Evolutionary conservation across 1,140 invertebrate species (phyloP).

Genomic region (Gerris buenoi): DNA sequence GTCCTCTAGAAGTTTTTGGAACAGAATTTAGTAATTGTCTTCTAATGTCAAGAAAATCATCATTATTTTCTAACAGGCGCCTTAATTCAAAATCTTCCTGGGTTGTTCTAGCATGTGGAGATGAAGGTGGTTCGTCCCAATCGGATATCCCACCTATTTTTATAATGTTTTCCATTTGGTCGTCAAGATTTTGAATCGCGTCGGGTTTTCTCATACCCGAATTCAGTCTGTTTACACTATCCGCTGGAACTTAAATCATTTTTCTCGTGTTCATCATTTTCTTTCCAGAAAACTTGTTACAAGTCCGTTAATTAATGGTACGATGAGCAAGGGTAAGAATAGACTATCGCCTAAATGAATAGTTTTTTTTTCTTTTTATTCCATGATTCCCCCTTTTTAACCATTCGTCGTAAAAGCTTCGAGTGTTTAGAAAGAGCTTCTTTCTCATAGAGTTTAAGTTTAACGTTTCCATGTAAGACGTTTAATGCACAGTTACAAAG

Average conservation of each 20-base stretch:
- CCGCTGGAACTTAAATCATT: neutral
- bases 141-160: neutral
- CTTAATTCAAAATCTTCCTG: neutral
- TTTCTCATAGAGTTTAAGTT: neutral
- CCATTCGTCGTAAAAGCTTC: neutral
- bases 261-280: neutral
- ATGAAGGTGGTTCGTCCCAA: neutral
- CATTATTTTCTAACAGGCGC: neutral
- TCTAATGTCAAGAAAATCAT: neutral
- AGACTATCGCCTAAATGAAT: neutral
- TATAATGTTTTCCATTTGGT: neutral
- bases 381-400: neutral
- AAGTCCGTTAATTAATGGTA: neutral
- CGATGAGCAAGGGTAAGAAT: neutral
- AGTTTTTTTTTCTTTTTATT: neutral
- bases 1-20: neutral
- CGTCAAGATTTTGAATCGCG: neutral
- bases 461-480: neutral
- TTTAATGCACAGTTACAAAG: neutral
- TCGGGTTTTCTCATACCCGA: neutral
- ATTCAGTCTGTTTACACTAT: neutral
- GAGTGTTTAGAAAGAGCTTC: neutral
- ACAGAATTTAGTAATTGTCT: neutral
- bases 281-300: neutral
- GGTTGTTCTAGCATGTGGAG: neutral